These are phyloP conservation scores for Neoaliturus tenellus DNA, from an alignment of 2,888 invertebrate species.

Conservation along the genomic window DNA sequence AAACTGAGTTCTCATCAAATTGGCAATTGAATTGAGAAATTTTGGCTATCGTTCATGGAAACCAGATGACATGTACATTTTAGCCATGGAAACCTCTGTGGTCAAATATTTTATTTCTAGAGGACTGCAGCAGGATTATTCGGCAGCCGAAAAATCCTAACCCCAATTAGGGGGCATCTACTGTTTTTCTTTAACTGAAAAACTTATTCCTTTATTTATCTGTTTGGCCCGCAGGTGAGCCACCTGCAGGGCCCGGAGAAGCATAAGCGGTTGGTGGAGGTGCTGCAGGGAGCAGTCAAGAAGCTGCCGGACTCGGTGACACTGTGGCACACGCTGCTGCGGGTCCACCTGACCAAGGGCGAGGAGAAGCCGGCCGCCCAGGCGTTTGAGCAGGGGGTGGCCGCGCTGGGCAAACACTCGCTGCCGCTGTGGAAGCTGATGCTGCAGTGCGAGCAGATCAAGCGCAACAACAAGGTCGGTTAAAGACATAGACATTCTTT, in stretches of 20 bases:
- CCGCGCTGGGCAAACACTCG: constrained; percentile 63
- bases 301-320: constrained; percentile 72
- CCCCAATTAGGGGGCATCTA: no score
- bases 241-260: constrained; percentile 67
- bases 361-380: constrained; percentile 72
- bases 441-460: constrained; percentile 62
- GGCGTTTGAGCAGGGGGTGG: constrained; percentile 71
- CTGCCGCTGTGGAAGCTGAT: constrained; percentile 73
- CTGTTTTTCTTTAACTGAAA: no score
- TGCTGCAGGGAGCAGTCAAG: constrained; percentile 72
- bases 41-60: no score
- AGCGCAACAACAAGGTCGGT: constrained; percentile 68
- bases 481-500: no score
- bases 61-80: no score
- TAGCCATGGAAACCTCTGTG: no score
- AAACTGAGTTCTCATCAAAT: no score
- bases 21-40: no score
- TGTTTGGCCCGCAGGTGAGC: constrained; percentile 7
- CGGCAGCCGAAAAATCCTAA: no score
- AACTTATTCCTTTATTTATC: no score
- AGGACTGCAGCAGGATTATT: no score
- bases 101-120: no score
- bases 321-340: constrained; percentile 75
- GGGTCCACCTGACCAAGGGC: constrained; percentile 71
- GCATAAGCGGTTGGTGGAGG: constrained; percentile 66